Percentiles rank a stretch among this genome's conserved stretches.
Conservation (phyloP, 2,797 vertebrate genomes). For the Anas bahamensis region DNA sequence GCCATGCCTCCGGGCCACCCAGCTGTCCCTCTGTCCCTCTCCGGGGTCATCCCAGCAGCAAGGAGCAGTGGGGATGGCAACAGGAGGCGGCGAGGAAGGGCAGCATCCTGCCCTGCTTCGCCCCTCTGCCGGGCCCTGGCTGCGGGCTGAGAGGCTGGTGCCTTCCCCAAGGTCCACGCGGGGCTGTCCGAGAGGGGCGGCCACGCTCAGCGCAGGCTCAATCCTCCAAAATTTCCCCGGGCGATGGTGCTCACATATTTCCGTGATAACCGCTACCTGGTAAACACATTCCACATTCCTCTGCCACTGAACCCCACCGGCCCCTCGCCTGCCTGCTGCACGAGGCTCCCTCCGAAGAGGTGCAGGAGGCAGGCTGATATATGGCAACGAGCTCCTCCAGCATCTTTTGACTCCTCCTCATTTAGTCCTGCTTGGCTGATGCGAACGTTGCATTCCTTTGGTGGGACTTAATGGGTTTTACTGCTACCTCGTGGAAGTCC, state of each 20-base stretch:
- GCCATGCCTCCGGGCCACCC: conserved; percentile 55
- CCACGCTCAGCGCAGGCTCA: not conserved
- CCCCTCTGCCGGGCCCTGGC: not conserved
- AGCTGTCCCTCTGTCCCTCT: not conserved
- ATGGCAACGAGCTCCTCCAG: not conserved
- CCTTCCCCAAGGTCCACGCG: not conserved
- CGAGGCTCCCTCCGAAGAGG: not conserved
- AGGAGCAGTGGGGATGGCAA: not conserved
- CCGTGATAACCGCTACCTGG: conserved; percentile 53
- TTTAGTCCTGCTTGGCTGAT: not conserved
- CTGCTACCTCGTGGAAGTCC: not conserved
- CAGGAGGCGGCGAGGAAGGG: fast-evolving
- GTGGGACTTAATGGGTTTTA: not conserved
- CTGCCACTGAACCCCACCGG: conserved; percentile 15
- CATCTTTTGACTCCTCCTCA: not conserved
- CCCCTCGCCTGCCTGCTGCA: conserved; percentile 7
- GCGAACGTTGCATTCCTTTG: not conserved
- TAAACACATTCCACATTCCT: conserved; percentile 71
- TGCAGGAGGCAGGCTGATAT: not conserved
- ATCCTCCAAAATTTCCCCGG: conserved; percentile 23
- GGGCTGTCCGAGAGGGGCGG: not conserved
- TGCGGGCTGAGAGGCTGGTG: not conserved
- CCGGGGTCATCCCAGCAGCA: conserved; percentile 36
- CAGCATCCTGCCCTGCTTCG: not conserved
- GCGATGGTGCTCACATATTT: conserved; percentile 45